Conservation (phyloP, 1,140 invertebrate genomes). For the Drosophila tristis region DNA sequence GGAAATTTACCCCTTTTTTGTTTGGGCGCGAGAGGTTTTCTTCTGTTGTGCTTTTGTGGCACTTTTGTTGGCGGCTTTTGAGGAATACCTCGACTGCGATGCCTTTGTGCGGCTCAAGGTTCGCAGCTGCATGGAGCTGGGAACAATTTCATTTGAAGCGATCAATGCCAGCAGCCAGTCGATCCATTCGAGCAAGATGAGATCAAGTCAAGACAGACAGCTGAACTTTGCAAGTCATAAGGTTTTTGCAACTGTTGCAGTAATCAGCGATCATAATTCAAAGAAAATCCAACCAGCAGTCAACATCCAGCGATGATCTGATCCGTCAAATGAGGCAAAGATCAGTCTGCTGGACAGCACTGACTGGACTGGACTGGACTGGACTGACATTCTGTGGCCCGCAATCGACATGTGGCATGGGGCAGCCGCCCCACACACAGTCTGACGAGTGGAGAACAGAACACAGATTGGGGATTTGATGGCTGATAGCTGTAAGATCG, state of each 20-base stretch:
- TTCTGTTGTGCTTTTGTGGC: slow-evolving; percentile 1
- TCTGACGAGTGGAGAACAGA: not conserved
- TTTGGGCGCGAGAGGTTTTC: slow-evolving; percentile 7
- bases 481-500: not conserved
- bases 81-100: not conserved
- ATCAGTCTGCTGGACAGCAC: not conserved
- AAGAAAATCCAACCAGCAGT: not conserved
- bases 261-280: slow-evolving; percentile 30
- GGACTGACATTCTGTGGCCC: not conserved
- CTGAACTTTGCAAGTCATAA: slow-evolving; percentile 26
- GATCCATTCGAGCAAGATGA: not conserved
- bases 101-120: slow-evolving; percentile 13
- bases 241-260: slow-evolving; percentile 2
- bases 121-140: not conserved
- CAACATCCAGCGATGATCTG: not conserved
- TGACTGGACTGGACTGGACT: too few species aligned
- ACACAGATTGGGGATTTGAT: slow-evolving; percentile 12
- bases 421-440: slow-evolving; percentile 12
- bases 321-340: too few species aligned
- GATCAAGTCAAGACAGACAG: not conserved
- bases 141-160: slow-evolving; percentile 1
- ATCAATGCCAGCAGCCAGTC: slow-evolving; percentile 1
- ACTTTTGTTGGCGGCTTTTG: not conserved
- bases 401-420: slow-evolving; percentile 17
- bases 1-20: slow-evolving; percentile 17